phyloP scores from a whole-genome alignment of 1,140 invertebrate species.

The Vollenhovia emeryi region DNA sequence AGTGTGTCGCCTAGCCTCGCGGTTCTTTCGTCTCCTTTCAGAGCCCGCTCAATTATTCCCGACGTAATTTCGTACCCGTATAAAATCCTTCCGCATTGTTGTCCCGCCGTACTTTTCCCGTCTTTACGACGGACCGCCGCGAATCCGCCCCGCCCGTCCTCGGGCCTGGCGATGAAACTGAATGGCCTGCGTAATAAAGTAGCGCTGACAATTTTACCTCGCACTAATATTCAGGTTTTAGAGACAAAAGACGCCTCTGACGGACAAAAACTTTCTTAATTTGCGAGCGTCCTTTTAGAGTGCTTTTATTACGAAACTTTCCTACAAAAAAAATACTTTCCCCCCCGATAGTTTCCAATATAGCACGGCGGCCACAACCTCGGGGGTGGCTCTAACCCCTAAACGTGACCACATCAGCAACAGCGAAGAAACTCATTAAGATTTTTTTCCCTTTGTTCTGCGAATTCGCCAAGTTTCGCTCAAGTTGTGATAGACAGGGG shows the following conservation, averaged over 20 bases:
- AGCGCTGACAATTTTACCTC: neutral
- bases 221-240: constrained; percentile 14
- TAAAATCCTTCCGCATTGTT: neutral
- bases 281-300: constrained; percentile 30
- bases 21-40: constrained; percentile 1
- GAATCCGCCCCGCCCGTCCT: neutral
- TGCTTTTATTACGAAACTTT: constrained; percentile 40
- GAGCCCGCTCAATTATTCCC: constrained; percentile 9
- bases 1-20: neutral
- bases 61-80: constrained; percentile 16
- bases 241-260: neutral
- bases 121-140: neutral
- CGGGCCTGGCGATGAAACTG: neutral
- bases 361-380: neutral
- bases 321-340: constrained; percentile 14
- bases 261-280: constrained; percentile 24
- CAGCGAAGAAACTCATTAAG: constrained; percentile 23
- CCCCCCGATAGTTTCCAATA: constrained; percentile 31
- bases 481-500: neutral
- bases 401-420: constrained; percentile 2
- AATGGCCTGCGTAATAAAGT: constrained; percentile 13
- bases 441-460: constrained; percentile 1
- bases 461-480: neutral
- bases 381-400: neutral
- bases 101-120: neutral